phyloP scores from a whole-genome alignment of 2,888 invertebrate genomes.

The Parelbella ahira region DNA sequence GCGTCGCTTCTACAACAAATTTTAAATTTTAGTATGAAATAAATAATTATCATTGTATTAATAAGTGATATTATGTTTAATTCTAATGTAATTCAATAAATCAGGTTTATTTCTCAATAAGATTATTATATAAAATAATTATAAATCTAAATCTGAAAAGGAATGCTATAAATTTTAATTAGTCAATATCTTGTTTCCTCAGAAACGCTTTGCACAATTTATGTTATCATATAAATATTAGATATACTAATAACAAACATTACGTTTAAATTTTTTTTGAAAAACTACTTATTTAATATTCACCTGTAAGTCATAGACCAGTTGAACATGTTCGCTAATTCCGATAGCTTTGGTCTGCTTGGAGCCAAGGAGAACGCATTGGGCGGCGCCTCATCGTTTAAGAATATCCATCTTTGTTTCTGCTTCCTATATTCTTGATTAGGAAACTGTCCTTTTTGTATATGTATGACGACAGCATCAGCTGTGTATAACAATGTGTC shows the following conservation, averaged over 20 bases:
- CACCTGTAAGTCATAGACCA: constrained; percentile 86
- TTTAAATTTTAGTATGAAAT: constrained; percentile 4
- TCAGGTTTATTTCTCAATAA: no score
- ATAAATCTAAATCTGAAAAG: no score
- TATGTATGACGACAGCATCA: constrained; percentile 81
- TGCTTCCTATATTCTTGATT: constrained; percentile 40
- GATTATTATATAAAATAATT: no score
- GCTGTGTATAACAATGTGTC: constrained; percentile 66
- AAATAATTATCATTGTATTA: no score
- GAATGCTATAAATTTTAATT: no score
- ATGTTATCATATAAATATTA: no score
- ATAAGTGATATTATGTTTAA: no score
- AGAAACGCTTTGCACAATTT: no score
- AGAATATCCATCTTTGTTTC: constrained; percentile 84
- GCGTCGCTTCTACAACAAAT: constrained; percentile 77
- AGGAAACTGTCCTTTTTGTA: constrained; percentile 66
- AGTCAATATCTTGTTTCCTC: no score
- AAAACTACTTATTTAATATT: constrained; percentile 6
- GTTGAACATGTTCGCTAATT: constrained; percentile 83
- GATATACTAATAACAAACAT: no score
- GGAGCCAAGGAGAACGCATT: constrained; percentile 75
- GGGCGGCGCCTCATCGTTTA: constrained; percentile 84
- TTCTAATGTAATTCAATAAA: no score
- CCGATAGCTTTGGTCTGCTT: constrained; percentile 44
- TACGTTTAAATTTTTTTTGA: no score